Evolutionary conservation across 1,140 invertebrate species (phyloP).

Genomic region (Ostrea denselamellosa): DNA sequence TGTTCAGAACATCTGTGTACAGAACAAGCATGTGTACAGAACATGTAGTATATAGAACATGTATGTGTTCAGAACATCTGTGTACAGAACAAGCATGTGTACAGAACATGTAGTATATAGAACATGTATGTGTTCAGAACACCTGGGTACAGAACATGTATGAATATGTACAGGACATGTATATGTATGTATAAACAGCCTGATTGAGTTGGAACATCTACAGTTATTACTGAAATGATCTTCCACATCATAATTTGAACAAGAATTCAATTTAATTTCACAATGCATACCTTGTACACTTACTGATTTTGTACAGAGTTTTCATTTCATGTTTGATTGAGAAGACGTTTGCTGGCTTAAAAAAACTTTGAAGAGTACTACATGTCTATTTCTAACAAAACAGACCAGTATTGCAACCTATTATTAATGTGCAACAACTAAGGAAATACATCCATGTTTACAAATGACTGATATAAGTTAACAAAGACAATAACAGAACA

Average conservation of each 20-base stretch:
- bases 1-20: too few species aligned
- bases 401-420: background rate
- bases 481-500: slow-evolving; percentile 27
- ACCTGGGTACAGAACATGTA: too few species aligned
- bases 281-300: background rate
- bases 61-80: background rate
- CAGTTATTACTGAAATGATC: too few species aligned
- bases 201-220: background rate
- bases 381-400: background rate
- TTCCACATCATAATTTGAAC: background rate
- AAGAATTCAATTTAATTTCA: background rate
- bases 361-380: background rate
- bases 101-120: too few species aligned
- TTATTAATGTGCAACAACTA: slow-evolving; percentile 4
- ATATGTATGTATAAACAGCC: too few species aligned
- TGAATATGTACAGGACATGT: background rate
- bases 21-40: too few species aligned
- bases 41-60: too few species aligned
- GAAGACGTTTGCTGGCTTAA: background rate
- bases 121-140: background rate
- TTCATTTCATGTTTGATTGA: background rate
- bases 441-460: background rate
- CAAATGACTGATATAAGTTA: slow-evolving; percentile 24
- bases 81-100: background rate
- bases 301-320: background rate